Evolutionary conservation across 2,888 invertebrate species (phyloP), one percentile per base, ranked within the genome.

Genomic region (Spodoptera littoralis): DNA sequence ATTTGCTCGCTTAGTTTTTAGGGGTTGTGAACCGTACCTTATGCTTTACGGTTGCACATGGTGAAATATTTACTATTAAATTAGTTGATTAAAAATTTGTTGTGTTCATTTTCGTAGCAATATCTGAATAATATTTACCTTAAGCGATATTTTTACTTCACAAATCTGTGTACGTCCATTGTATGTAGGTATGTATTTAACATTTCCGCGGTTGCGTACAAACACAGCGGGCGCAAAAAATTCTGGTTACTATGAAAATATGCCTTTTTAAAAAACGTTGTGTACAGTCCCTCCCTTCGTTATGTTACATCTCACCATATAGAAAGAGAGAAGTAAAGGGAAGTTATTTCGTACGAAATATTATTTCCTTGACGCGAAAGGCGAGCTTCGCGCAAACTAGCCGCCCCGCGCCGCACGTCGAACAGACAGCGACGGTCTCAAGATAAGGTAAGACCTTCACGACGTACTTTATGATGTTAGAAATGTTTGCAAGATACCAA

Each of bases 321-420:
- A 62, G 18, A 77, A 60, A 70, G 42, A 62, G 49, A 57, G 64
- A 62, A 60, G 57, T 61, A 60, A 36, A 41, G 24, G 65, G 62
- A 76, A 63, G 65, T 77, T 66, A 60, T 70, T 66, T 62, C 22
- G 59, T 57, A 54, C 54, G 47, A 73, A 70, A 73, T 65, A 77
- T 73, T 62, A 73, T 77, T 70, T 77, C 60, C 54, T 48, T 58
- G 51, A 55, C 42, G 50, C 50, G 50, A 42, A 36, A 55, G 48
- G 43, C 60, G 62, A 49, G 65, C 36, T 63, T 45, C 57, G 53
- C 13, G 54, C 60, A 56, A 69, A 73, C 76, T 76, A 71, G 56
- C 51, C 50, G 41, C 46, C 0, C 27, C 27, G 0, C 22, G 24
- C 48, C 44, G 60, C 51, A 52, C 58, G 55, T 58, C 44, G 47